Evolutionary conservation across 2,797 vertebrate species (phyloP).

Genomic region (Pristis pectinata): DNA sequence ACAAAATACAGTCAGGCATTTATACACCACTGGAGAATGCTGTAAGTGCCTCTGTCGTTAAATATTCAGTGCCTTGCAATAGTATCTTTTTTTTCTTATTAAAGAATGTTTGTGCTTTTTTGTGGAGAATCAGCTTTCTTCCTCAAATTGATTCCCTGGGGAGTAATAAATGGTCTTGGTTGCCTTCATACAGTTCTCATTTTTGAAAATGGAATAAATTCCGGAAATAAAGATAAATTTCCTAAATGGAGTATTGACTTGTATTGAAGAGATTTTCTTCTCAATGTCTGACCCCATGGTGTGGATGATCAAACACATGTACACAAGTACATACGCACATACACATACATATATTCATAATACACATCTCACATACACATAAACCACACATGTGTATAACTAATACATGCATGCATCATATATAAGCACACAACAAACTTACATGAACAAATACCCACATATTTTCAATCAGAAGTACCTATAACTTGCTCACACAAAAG

Average conservation of each 20-base stretch:
- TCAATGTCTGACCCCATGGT: not conserved
- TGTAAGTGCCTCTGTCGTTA: conserved; percentile 32
- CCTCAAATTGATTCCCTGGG: conserved; percentile 24
- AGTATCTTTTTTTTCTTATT: conserved; percentile 24
- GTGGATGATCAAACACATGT: not conserved
- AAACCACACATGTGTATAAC: no score
- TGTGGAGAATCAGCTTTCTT: conserved; percentile 6
- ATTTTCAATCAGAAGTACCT: no score
- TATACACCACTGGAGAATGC: conserved; percentile 32
- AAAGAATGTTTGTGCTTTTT: conserved; percentile 32
- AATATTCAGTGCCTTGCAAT: conserved; percentile 29
- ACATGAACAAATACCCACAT: no score
- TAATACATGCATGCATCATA: no score
- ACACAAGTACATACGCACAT: not conserved
- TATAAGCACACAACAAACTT: no score
- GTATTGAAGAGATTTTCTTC: not conserved
- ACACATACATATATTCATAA: no score
- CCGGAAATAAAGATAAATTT: conserved; percentile 7
- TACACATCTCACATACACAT: not conserved
- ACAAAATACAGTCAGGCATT: conserved; percentile 34
- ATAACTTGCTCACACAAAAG: no score
- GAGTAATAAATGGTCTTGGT: conserved; percentile 22
- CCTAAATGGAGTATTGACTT: not conserved
- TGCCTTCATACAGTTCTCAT: conserved; percentile 22
- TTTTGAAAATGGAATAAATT: conserved; percentile 25